phyloP scores from a whole-genome alignment of 2,113 vertebrate genomes.

The Laticauda colubrina region DNA sequence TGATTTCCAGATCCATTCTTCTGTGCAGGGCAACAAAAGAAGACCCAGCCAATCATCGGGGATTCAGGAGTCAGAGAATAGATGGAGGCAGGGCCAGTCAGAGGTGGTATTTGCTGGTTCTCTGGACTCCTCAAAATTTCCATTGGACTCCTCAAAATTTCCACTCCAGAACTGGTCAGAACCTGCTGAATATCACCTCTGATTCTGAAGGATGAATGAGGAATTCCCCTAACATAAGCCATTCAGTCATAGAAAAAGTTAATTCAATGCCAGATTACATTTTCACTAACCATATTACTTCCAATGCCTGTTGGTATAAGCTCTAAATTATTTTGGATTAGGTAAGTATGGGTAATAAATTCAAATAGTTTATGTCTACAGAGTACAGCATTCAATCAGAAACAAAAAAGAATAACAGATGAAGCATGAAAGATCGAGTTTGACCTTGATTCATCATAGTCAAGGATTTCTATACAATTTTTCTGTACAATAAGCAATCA shows the following conservation, averaged over 20 bases:
- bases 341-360: conserved; percentile 37
- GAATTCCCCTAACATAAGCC: not conserved
- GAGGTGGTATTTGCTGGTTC: too few species aligned
- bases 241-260: not conserved
- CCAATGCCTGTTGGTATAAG: not conserved
- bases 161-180: too few species aligned
- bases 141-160: too few species aligned
- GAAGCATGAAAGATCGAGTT: conserved; percentile 6
- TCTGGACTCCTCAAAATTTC: too few species aligned
- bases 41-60: too few species aligned
- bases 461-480: conserved; percentile 31
- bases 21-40: too few species aligned
- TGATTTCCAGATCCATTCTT: too few species aligned
- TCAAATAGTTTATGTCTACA: conserved; percentile 17
- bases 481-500: conserved; percentile 13
- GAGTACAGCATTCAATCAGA: conserved; percentile 1
- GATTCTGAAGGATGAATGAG: not conserved
- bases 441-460: conserved; percentile 41
- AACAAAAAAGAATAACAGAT: not conserved
- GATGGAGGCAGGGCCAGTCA: too few species aligned
- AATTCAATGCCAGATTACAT: not conserved
- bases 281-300: not conserved
- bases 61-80: too few species aligned
- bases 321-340: conserved; percentile 9
- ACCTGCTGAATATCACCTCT: too few species aligned